These are phyloP conservation scores for Tenthredo amoena DNA, from an alignment of 2,888 invertebrate species.

Conservation along the genomic window DNA sequence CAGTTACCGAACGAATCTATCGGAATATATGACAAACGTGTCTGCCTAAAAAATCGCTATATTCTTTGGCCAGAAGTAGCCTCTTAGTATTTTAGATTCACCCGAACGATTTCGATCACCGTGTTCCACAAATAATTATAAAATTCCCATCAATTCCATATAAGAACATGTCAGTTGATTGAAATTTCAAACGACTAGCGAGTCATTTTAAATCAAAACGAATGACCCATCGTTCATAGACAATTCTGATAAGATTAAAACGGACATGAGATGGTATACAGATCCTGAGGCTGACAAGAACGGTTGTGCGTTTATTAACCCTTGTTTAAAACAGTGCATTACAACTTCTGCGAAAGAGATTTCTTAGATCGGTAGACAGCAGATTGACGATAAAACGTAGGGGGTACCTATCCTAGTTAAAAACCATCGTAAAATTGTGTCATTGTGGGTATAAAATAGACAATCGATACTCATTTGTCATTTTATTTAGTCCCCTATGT, in stretches of 20 bases:
- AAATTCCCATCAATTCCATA: background rate
- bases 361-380: background rate
- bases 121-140: background rate
- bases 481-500: conserved; percentile 23
- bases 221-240: background rate
- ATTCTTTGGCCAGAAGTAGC: background rate
- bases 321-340: background rate
- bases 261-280: background rate
- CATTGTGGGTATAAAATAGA: background rate
- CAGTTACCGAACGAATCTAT: conserved; percentile 34
- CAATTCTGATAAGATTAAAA: background rate
- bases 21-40: background rate
- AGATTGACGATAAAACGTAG: background rate
- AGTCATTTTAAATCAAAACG: background rate
- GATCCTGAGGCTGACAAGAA: background rate
- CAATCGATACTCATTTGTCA: conserved; percentile 45
- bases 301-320: background rate
- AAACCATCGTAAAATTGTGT: background rate
- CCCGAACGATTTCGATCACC: background rate
- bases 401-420: background rate
- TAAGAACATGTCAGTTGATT: background rate
- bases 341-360: background rate
- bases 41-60: background rate
- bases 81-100: background rate
- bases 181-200: background rate